Percentiles rank a stretch among this genome's conserved stretches.
Conservation (phyloP, 2,888 invertebrate species). For the Agonopterix subpropinquella region DNA sequence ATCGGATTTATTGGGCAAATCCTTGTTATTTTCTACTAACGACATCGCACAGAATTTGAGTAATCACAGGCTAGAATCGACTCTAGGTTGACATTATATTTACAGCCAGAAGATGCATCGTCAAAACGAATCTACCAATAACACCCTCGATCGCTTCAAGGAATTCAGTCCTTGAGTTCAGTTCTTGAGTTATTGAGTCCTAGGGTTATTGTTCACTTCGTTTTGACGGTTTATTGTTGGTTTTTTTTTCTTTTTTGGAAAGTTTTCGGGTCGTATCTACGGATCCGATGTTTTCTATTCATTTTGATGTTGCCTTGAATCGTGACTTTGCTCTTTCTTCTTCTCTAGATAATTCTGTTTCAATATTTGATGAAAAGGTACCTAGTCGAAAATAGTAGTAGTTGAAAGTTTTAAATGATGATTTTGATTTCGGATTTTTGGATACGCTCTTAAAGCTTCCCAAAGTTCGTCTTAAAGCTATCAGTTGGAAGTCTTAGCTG, state of each 20-base stretch:
- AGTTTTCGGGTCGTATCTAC: conserved; percentile 16
- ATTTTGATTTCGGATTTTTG: not conserved
- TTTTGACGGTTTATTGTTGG: conserved; percentile 28
- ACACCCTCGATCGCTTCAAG: conserved; percentile 14
- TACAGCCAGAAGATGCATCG: conserved; percentile 21
- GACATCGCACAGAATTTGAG: no score
- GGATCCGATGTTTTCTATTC: conserved; percentile 16
- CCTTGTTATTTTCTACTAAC: no score
- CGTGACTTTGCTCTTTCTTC: no score
- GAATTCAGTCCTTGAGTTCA: not conserved
- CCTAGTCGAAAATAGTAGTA: no score
- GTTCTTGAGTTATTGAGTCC: conserved; percentile 10
- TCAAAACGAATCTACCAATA: conserved; percentile 32
- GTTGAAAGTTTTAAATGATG: not conserved
- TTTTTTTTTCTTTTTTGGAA: conserved; percentile 14
- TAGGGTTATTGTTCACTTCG: conserved; percentile 30
- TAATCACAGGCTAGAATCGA: no score
- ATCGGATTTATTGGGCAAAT: no score
- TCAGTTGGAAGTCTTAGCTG: no score
- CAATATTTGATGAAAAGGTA: no score
- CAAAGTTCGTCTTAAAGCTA: no score
- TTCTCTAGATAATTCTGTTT: no score
- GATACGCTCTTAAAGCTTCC: not conserved
- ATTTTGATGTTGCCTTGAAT: no score
- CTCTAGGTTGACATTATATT: not conserved